These are phyloP conservation scores for Xestia sexstrigata DNA, from an alignment of 2,888 invertebrate species.

Conservation along the genomic window DNA sequence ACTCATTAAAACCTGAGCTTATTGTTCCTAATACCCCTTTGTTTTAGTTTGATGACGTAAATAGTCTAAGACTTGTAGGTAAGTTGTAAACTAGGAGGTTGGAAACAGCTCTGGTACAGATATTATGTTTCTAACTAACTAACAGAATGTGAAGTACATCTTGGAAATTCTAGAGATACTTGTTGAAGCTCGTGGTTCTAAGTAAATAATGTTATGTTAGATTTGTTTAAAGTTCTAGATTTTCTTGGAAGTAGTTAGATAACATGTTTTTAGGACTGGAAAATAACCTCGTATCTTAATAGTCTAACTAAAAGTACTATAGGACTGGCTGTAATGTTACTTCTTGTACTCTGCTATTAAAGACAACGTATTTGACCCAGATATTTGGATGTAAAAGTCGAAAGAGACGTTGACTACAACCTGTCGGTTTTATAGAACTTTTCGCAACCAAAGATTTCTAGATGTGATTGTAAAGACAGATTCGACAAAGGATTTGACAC, in stretches of 20 bases:
- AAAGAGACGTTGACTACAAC: background rate
- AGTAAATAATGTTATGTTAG: slow-evolving; percentile 13
- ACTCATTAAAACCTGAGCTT: slow-evolving; percentile 53
- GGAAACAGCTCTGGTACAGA: slow-evolving; percentile 1
- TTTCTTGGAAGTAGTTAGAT: slow-evolving; percentile 1
- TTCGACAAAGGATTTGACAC: too few relatives aligned
- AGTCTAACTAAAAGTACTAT: background rate
- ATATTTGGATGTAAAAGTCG: background rate
- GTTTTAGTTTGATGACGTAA: slow-evolving; percentile 26
- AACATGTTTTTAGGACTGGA: background rate
- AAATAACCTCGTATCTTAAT: slow-evolving; percentile 4
- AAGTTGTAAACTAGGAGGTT: slow-evolving; percentile 33
- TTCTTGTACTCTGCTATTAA: background rate
- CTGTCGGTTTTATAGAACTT: background rate
- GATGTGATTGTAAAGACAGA: background rate
- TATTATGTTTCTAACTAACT: slow-evolving; percentile 14
- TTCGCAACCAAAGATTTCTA: background rate
- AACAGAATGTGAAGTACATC: slow-evolving; percentile 8
- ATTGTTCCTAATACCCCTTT: slow-evolving; percentile 42
- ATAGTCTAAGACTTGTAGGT: slow-evolving; percentile 15
- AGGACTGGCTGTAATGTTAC: background rate
- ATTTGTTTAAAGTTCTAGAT: slow-evolving; percentile 15
- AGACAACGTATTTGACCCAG: background rate
- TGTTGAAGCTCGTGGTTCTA: slow-evolving; percentile 13
- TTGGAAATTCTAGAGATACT: slow-evolving; percentile 18